Evolutionary conservation across 2,888 invertebrate genomes (phyloP), one percentile per base, ranked within the genome.

Genomic region (Drosophila lutescens): DNA sequence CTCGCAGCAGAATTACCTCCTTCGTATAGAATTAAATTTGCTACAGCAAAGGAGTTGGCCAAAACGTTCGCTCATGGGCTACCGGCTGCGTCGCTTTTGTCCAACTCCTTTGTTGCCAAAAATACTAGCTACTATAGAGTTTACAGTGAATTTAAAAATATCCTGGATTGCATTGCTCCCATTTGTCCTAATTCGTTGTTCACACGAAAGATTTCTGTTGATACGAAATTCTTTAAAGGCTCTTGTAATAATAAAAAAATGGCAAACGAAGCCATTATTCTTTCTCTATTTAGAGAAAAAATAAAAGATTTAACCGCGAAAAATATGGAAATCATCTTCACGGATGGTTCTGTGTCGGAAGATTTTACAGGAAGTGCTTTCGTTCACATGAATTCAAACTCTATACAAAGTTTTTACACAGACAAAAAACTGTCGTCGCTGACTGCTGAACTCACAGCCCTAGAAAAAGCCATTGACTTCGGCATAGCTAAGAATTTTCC

Each of bases 391-490:
- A 20, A 20, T 20, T 20, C 20, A 20, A 20, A 20, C 3, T 20
- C 3, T 20, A 20, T 20, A 20, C 20, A 20, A 20, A 38, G 6
- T 38, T 38, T 38, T 38, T 38, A 38, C 36, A 13, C 36, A 4
- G 36, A 38, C 36, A 38, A 38, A 38, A 38, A 38, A 38, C 36
- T 38, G 36, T 38, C 36, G n/a, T n/a, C n/a, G 36, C 36, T 38
- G 36, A 38, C 36, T n/a, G 36, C 12, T 38, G 36, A 34, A 34
- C 34, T 34, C 34, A 34, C 34, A 38, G 36, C 36, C 36, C n/a
- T 38, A 38, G 36, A 38, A 38, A 38, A 38, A n/a, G 20, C 20
- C 20, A 20, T 20, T 20, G 20, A 38, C n/a, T n/a, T 38, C 13
- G 36, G 36, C 6, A n/a, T 38, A 13, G 13, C 36, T 5, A 13